phyloP scores from a whole-genome alignment of 2,113 vertebrate species.

The Corvus moneduloides region DNA sequence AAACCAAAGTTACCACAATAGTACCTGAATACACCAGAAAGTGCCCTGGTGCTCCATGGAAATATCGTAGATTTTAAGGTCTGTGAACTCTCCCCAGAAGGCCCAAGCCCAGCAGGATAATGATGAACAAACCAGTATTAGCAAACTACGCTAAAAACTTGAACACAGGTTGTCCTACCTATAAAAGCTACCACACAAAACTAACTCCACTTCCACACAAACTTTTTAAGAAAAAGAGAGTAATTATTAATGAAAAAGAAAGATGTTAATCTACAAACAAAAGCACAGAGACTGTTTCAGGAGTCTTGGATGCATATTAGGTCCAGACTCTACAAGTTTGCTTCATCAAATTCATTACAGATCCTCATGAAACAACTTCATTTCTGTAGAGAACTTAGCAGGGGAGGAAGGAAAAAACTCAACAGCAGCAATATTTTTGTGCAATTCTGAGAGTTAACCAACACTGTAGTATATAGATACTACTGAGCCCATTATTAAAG shows the following conservation, averaged over 20 bases:
- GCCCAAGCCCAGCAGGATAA: rapidly evolving
- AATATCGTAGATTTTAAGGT: neutral
- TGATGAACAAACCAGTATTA: neutral
- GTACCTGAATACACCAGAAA: neutral
- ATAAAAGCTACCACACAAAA: neutral
- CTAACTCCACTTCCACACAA: neutral
- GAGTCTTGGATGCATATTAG: neutral
- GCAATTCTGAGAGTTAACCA: neutral
- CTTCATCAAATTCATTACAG: neutral
- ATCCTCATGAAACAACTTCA: neutral
- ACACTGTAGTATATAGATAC: neutral
- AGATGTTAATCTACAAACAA: neutral
- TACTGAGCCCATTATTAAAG: neutral
- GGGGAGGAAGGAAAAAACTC: neutral
- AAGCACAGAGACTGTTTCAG: neutral
- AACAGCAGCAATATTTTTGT: neutral
- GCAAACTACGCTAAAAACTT: neutral
- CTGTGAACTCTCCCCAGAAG: neutral
- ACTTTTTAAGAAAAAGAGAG: neutral
- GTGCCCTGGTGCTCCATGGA: neutral
- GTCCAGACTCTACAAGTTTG: neutral
- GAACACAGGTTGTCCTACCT: rapidly evolving
- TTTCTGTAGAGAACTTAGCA: neutral
- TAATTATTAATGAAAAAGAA: neutral
- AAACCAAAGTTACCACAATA: neutral